Conservation (phyloP, 2,888 invertebrate genomes). For the Dione juno region DNA sequence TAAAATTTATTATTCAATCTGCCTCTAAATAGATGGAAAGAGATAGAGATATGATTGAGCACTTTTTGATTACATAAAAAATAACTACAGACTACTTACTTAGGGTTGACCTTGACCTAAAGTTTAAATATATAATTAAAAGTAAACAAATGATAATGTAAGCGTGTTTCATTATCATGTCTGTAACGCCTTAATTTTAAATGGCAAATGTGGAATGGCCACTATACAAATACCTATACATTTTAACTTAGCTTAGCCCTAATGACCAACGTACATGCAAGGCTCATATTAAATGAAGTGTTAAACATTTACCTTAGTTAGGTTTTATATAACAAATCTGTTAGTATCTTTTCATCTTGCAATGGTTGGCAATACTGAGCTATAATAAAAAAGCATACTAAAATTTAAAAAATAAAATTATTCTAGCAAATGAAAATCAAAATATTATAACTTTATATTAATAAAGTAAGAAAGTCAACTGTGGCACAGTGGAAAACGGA, state of each 20-base stretch:
- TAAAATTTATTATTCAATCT: neutral
- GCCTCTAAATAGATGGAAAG: neutral
- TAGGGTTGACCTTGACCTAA: constrained; percentile 4
- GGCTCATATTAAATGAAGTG: constrained; percentile 29
- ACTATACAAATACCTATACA: constrained; percentile 28
- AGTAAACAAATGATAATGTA: neutral
- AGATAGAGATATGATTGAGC: neutral
- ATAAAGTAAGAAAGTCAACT: too few species aligned
- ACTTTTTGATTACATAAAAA: neutral
- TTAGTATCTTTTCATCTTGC: too few species aligned
- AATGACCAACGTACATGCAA: constrained; percentile 37
- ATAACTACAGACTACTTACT: neutral
- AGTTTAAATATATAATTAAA: constrained; percentile 12
- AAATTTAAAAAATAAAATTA: too few species aligned
- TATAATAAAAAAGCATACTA: too few species aligned
- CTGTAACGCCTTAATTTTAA: constrained; percentile 28
- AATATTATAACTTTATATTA: too few species aligned
- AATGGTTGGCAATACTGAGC: too few species aligned
- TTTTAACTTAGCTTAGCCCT: constrained; percentile 26
- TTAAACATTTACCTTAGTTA: constrained; percentile 13
- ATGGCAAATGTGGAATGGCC: constrained; percentile 29
- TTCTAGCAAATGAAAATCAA: too few species aligned
- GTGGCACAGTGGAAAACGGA: too few species aligned
- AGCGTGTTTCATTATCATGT: constrained; percentile 21
- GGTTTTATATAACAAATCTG: neutral